Base-by-base conservation (phyloP, 1,140 invertebrate genomes). In the Anastrepha obliqua region DNA sequence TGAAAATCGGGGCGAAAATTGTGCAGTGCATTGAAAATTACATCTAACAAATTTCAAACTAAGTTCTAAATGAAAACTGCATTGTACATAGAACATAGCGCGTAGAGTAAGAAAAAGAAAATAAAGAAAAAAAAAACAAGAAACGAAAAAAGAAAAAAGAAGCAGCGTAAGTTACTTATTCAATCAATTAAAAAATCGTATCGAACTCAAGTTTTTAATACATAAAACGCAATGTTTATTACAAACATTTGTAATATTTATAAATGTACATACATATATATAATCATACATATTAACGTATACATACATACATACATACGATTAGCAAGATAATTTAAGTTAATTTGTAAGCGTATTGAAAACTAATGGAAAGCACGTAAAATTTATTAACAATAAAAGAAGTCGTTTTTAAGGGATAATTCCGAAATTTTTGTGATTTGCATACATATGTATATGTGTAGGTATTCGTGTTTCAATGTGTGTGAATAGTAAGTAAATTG, bases 251-350 rank as follows among this genome's bases (percentile, higher is more conserved):
- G 47, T 78, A 81, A 81, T 81, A 81, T 55, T 81, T 15, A 20
- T 81, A 81, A 81, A 81, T 81, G 74, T 81, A 81, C 17, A 81
- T 81, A 81, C 64, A 62, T 62, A 62, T 13, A 13, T 62, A 62
- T 13, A 81, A 55, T 55, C 64, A 62, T 62, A 62, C 60, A 13
- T 62, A 62, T 13, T 11, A 5, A 9, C 60, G 17, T 81, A 51
- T 81, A 81, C 51, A 81, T 55, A 55, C 64, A 67, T 67, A 67
- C 15, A 9, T 67, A 64, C 11, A 13, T 58, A 58, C 60, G 8
- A 64, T 29, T 44, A 55, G 74, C 8, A 55, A 47, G 17, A 81
- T 9, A 6, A 20, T 51, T 17, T 81, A 81, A 81, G 74, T 29
- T 81, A 81, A 20, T 55, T 81, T 44, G 17, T 81, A 81, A 81